Percentiles rank a stretch among this genome's conserved stretches.
These are phyloP conservation scores for Sparidentex hasta DNA, from an alignment of 2,797 vertebrate genomes.

Conservation along the genomic window DNA sequence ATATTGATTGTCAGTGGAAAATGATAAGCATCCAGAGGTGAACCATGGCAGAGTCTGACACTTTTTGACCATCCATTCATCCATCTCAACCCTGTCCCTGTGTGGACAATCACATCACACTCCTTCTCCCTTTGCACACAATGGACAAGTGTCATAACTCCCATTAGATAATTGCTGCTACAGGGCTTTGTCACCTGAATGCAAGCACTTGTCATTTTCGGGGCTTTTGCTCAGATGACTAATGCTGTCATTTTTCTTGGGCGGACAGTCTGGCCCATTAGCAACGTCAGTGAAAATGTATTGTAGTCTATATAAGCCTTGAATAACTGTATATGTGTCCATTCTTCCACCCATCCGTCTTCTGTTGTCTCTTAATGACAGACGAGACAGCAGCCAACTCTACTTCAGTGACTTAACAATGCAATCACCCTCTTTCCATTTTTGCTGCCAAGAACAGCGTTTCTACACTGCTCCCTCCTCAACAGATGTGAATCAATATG, in stretches of 20 bases:
- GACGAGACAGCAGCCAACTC: background rate
- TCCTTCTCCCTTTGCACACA: background rate
- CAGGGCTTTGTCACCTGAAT: background rate
- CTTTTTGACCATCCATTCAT: background rate
- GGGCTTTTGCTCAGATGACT: background rate
- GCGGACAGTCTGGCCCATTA: background rate
- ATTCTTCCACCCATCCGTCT: background rate
- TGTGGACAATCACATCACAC: background rate
- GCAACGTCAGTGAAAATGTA: background rate
- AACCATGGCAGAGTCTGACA: background rate
- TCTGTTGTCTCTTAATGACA: background rate
- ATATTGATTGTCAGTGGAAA: background rate
- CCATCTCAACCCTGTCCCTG: background rate
- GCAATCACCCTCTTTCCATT: background rate
- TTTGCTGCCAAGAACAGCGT: background rate
- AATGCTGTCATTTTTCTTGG: background rate
- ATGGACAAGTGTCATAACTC: background rate
- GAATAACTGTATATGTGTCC: background rate
- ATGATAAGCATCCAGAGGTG: background rate
- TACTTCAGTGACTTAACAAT: background rate
- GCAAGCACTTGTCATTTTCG: background rate
- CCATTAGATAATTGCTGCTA: background rate
- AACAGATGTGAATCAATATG: slow-evolving; percentile 3
- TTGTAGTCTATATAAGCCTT: background rate
- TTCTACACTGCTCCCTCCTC: background rate